A percentile compares a stretch with the other conserved stretches of the same genome.
These are phyloP conservation scores for Acropternis orthonyx DNA, from an alignment of 2,797 vertebrate genomes.

Conservation along the genomic window DNA sequence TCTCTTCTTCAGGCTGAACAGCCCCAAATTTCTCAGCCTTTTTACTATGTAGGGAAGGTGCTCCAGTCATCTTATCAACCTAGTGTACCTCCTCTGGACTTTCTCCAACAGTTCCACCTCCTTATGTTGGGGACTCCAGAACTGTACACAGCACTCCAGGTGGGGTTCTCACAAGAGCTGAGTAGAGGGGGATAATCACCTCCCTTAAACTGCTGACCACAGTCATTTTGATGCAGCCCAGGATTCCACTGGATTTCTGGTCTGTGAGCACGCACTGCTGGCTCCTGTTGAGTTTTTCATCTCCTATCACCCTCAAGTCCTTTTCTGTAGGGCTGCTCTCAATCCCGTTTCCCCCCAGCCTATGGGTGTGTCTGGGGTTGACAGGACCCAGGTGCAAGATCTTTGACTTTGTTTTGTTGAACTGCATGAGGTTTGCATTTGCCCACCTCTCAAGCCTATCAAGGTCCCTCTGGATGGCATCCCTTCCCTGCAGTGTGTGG, in stretches of 20 bases:
- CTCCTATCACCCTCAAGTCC: no score
- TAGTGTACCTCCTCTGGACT: background rate
- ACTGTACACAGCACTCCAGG: background rate
- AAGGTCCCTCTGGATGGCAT: background rate
- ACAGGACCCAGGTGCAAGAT: background rate
- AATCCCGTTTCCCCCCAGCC: background rate
- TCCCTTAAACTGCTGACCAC: background rate
- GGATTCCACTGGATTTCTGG: background rate
- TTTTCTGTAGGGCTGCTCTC: background rate
- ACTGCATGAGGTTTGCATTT: background rate
- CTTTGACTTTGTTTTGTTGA: rapidly evolving
- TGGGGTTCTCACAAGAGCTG: background rate
- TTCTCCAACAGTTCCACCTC: background rate
- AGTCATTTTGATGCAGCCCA: background rate
- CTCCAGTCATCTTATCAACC: background rate
- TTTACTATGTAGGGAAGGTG: rapidly evolving
- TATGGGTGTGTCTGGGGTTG: background rate
- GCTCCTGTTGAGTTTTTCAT: background rate
- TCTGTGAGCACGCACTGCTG: background rate
- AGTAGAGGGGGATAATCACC: background rate
- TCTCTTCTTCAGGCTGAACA: background rate
- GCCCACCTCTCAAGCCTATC: background rate
- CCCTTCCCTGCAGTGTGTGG: rapidly evolving
- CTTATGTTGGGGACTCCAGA: background rate
- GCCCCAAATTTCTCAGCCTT: rapidly evolving